Conservation (phyloP, 1,140 invertebrate species). For the Caenorhabditis tropicalis region DNA sequence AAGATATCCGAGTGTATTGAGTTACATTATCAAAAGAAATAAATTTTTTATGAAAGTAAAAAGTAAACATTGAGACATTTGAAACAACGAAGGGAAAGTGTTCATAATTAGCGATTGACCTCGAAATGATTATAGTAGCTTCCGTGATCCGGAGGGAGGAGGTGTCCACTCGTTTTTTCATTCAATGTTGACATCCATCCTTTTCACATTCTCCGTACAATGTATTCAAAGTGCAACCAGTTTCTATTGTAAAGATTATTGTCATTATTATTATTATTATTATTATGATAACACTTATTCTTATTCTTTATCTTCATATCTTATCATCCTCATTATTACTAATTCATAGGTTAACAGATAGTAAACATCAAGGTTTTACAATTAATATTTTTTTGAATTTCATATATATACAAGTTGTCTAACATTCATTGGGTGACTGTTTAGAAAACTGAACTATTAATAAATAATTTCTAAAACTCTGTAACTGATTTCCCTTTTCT, state of each 20-base stretch:
- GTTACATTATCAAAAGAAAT: too few species aligned
- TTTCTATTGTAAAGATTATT: not conserved
- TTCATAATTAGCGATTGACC: slow-evolving; percentile 40
- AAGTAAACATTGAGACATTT: too few species aligned
- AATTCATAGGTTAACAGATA: too few species aligned
- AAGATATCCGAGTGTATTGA: too few species aligned
- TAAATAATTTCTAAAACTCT: not conserved
- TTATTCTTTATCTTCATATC: not conserved
- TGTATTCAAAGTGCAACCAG: slow-evolving; percentile 11
- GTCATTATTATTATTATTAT: not conserved
- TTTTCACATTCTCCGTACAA: too few species aligned
- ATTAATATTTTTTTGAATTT: too few species aligned
- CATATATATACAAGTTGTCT: too few species aligned
- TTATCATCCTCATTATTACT: too few species aligned
- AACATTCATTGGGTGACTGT: too few species aligned
- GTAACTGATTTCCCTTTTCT: not conserved
- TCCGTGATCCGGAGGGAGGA: not conserved
- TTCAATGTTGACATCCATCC: not conserved
- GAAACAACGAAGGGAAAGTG: not conserved
- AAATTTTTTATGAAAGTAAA: not conserved
- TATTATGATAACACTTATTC: not conserved
- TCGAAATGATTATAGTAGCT: slow-evolving; percentile 41
- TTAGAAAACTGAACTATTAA: too few species aligned
- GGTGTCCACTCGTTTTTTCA: slow-evolving; percentile 6
- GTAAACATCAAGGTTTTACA: too few species aligned